Conservation (phyloP, 2,888 invertebrate species). For the Villa cingulata region DNA sequence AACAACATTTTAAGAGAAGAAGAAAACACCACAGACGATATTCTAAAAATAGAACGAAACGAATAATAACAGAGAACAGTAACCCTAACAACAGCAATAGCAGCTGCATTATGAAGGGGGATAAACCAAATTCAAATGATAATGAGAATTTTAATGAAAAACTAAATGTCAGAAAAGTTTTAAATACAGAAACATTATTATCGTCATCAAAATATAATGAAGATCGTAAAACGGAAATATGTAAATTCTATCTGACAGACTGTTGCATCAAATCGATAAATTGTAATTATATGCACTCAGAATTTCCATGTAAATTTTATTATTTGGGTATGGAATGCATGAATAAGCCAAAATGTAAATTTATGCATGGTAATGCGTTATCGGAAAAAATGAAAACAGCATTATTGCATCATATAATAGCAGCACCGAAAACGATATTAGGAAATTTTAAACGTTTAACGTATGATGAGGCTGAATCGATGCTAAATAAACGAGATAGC, state of each 20-base stretch:
- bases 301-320: slow-evolving; percentile 11
- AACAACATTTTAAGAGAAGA: too few species aligned
- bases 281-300: slow-evolving; percentile 10
- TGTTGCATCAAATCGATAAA: slow-evolving; percentile 5
- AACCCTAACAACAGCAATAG: background rate
- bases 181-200: background rate
- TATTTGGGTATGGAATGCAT: slow-evolving; percentile 8
- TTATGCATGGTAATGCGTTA: slow-evolving; percentile 7
- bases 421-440: slow-evolving; percentile 9
- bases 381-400: slow-evolving; percentile 6
- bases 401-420: slow-evolving; percentile 6
- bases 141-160: too few species aligned
- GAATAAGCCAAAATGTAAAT: slow-evolving; percentile 7
- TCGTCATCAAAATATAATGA: background rate
- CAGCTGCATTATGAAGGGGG: too few species aligned
- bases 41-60: too few species aligned
- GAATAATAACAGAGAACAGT: too few species aligned
- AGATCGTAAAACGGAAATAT: slow-evolving; percentile 8
- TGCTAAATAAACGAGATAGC: background rate
- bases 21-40: too few species aligned
- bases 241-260: slow-evolving; percentile 10
- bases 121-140: too few species aligned
- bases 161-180: too few species aligned
- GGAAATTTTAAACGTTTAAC: slow-evolving; percentile 7
- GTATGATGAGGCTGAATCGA: slow-evolving; percentile 1